Conservation (phyloP, 2,113 vertebrate genomes). For the Seriola rivoliana region DNA sequence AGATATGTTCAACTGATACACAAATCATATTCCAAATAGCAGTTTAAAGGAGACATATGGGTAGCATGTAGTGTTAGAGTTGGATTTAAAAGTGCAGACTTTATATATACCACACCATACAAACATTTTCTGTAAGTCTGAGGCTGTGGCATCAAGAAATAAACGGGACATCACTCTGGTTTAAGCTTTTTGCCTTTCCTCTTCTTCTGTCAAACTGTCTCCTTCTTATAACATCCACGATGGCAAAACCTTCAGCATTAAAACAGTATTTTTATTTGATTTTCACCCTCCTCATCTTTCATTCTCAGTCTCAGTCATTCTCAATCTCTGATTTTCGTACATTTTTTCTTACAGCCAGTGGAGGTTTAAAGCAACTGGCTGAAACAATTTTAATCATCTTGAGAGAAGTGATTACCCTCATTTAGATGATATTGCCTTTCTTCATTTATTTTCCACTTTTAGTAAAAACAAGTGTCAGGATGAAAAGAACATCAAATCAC, state of each 20-base stretch:
- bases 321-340: neutral
- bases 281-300: neutral
- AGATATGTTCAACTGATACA: slow-evolving; percentile 7
- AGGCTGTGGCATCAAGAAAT: neutral
- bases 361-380: neutral
- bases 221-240: no score
- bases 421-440: neutral
- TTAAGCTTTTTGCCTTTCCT: neutral
- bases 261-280: neutral
- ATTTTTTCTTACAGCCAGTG: neutral
- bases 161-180: no score
- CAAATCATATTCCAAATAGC: neutral
- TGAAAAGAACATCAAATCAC: slow-evolving; percentile 24
- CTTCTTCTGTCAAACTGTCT: neutral
- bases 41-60: neutral
- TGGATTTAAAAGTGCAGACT: neutral
- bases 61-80: neutral
- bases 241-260: neutral
- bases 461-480: slow-evolving; percentile 21
- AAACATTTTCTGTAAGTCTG: neutral
- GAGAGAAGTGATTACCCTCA: slow-evolving; percentile 1
- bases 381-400: neutral
- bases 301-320: neutral
- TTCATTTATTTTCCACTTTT: neutral
- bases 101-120: neutral